phyloP scores from a whole-genome alignment of 2,888 invertebrate species.

The Tetragonisca angustula region DNA sequence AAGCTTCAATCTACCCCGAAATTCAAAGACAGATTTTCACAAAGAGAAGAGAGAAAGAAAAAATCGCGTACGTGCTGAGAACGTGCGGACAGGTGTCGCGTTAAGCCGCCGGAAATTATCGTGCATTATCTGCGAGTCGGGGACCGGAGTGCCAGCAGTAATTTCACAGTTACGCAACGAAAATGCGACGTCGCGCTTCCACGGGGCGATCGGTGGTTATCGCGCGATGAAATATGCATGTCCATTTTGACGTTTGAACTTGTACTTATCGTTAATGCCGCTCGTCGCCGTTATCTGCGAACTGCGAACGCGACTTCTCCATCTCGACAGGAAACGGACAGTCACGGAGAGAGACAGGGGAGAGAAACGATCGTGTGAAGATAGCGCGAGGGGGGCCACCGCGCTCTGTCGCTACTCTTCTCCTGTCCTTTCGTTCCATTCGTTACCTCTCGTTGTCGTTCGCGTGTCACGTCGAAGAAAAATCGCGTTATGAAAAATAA shows the following conservation, averaged over 20 bases:
- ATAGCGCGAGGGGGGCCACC: not conserved
- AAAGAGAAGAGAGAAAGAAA: too few relatives aligned
- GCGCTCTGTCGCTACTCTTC: not conserved
- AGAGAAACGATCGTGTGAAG: conserved; percentile 20
- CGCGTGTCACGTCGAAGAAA: not conserved
- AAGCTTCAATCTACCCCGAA: too few relatives aligned
- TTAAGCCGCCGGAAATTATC: conserved; percentile 4
- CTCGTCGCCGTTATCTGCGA: conserved; percentile 42
- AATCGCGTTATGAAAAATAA: not conserved
- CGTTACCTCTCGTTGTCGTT: not conserved
- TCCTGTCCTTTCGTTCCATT: not conserved
- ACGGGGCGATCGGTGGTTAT: conserved; percentile 22
- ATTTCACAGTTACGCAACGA: conserved; percentile 37
- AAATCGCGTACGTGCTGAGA: too few relatives aligned
- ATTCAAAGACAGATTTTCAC: too few relatives aligned
- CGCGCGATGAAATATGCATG: conserved; percentile 50
- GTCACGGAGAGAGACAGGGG: not conserved
- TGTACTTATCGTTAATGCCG: conserved; percentile 43
- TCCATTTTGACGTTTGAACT: conserved; percentile 47
- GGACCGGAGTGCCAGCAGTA: not conserved
- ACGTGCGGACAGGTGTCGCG: conserved; percentile 14
- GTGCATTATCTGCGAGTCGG: conserved; percentile 1
- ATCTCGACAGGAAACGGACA: conserved; percentile 24
- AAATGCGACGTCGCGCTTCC: conserved; percentile 20
- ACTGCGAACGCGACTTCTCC: conserved; percentile 18